A percentile compares a stretch with the other conserved stretches of the same genome.
Conservation (phyloP, 1,140 invertebrate genomes). For the Aphidius gifuensis region DNA sequence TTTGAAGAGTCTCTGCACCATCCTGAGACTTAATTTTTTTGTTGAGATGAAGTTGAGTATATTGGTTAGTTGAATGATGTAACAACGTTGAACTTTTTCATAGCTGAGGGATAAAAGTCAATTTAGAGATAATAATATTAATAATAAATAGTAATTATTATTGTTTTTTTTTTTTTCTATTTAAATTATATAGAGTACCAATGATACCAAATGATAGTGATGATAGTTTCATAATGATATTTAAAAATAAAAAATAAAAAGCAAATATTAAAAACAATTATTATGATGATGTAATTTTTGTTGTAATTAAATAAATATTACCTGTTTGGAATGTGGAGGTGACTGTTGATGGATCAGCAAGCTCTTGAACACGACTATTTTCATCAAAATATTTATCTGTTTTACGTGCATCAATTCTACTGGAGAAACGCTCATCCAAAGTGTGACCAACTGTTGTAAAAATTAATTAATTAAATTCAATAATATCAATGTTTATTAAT, state of each 20-base stretch:
- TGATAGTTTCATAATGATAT: too few relatives aligned
- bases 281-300: too few relatives aligned
- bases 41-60: slow-evolving; percentile 8
- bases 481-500: background rate
- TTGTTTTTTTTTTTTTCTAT: too few relatives aligned
- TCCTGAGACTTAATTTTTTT: slow-evolving; percentile 17
- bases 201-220: slow-evolving; percentile 11
- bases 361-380: slow-evolving; percentile 44
- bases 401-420: slow-evolving; percentile 1
- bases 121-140: slow-evolving; percentile 16
- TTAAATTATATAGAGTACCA: too few relatives aligned
- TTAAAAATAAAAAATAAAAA: too few relatives aligned
- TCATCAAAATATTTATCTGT: slow-evolving; percentile 34
- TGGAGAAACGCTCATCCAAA: slow-evolving; percentile 7
- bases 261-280: too few relatives aligned
- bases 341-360: slow-evolving; percentile 40
- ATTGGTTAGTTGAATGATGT: slow-evolving; percentile 29
- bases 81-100: slow-evolving; percentile 20
- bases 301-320: slow-evolving; percentile 17
- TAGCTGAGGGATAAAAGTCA: slow-evolving; percentile 27
- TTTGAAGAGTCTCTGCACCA: slow-evolving; percentile 21
- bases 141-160: background rate
- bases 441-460: slow-evolving; percentile 2
- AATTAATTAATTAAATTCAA: background rate
- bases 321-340: slow-evolving; percentile 29